These are phyloP conservation scores for Porites divaricata DNA, from an alignment of 92 coral and sea anemone genomes.

Conservation along the genomic window DNA sequence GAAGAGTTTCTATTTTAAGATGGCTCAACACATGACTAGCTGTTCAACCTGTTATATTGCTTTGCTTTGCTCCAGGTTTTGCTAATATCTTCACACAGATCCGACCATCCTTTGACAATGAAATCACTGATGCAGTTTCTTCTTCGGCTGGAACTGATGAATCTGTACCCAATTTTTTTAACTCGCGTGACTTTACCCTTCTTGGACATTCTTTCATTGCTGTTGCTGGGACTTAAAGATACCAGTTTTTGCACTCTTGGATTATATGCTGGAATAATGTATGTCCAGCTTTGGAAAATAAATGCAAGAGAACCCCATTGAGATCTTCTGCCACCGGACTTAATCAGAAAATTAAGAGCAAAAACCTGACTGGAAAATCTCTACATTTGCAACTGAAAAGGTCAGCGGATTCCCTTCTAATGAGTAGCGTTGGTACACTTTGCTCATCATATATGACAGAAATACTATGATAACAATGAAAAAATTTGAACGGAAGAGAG, in stretches of 20 bases:
- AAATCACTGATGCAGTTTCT: conserved; percentile 13
- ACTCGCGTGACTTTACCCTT: not conserved
- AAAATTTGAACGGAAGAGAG: not conserved
- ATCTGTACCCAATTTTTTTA: not conserved
- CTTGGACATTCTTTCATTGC: conserved; percentile 7
- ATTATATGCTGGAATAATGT: not conserved
- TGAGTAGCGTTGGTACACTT: no score
- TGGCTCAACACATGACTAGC: not conserved
- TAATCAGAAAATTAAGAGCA: not conserved
- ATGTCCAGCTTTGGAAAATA: not conserved
- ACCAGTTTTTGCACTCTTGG: not conserved
- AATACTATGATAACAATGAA: not conserved
- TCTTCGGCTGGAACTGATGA: not conserved
- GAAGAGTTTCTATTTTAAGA: no score
- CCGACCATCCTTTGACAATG: conserved; percentile 49
- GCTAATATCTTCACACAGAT: conserved; percentile 62
- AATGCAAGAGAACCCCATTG: not conserved
- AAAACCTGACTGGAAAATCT: not conserved
- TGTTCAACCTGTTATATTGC: conserved; percentile 52
- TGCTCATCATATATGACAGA: no score
- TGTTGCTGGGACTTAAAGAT: not conserved
- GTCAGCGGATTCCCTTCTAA: conserved; percentile 12
- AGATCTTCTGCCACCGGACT: not conserved
- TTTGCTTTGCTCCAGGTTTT: conserved; percentile 77
- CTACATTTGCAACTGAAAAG: not conserved